phyloP scores from a whole-genome alignment of 2,797 vertebrate species.

The Enteromius thamalakanensis region DNA sequence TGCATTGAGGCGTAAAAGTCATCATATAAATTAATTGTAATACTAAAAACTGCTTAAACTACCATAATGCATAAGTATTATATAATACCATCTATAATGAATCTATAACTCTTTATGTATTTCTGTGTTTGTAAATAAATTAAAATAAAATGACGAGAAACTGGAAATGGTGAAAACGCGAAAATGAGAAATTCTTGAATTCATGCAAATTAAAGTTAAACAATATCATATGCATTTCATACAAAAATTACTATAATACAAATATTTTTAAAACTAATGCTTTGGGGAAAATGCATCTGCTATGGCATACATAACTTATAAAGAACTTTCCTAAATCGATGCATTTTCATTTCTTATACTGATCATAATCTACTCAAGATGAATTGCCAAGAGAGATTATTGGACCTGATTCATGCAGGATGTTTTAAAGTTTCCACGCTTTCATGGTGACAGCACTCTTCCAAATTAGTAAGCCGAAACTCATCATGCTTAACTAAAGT shows the following conservation, averaged over 20 bases:
- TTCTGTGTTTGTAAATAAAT: background rate
- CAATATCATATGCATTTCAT: background rate
- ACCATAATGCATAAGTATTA: background rate
- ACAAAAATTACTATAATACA: no score
- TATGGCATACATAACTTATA: no score
- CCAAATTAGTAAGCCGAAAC: slow-evolving; percentile 17
- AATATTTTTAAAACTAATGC: background rate
- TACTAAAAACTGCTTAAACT: background rate
- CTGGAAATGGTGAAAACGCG: background rate
- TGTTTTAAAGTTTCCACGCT: background rate
- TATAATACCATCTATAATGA: background rate
- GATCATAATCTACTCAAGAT: background rate
- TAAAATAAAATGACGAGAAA: background rate
- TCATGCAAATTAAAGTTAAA: background rate
- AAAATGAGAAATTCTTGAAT: background rate
- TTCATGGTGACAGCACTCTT: slow-evolving; percentile 34
- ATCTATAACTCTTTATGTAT: background rate
- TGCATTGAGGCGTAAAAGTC: background rate
- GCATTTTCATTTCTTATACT: background rate
- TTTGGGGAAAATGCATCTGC: no score
- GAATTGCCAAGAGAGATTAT: background rate
- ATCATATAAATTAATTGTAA: background rate
- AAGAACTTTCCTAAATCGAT: no score
- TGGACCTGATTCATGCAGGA: background rate
- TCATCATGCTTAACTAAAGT: slow-evolving; percentile 41